Evolutionary conservation across 1,140 invertebrate genomes (phyloP).

Genomic region (Pseudomyrmex sp.): DNA sequence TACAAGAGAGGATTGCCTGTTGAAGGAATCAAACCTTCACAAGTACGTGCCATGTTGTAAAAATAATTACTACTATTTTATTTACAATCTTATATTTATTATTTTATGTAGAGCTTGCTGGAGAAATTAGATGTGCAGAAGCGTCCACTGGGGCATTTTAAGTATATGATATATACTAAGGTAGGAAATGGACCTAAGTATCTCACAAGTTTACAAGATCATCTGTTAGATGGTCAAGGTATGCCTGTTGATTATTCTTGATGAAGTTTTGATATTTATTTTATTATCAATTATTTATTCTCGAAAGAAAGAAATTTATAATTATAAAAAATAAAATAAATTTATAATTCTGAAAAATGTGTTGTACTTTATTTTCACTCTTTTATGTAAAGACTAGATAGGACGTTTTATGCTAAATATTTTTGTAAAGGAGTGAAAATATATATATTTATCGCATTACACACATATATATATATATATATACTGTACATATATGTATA

Average conservation of each 20-base stretch:
- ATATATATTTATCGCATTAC: no score
- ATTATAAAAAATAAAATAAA: not conserved
- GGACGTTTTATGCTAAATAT: no score
- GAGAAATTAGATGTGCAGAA: conserved; percentile 81
- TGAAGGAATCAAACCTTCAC: conserved; percentile 69
- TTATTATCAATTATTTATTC: not conserved
- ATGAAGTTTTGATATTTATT: not conserved
- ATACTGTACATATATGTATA: no score
- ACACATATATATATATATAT: no score
- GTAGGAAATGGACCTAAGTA: conserved; percentile 90
- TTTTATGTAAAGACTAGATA: no score
- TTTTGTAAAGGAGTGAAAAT: no score
- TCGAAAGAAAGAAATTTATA: conserved; percentile 1
- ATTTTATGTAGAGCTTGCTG: conserved; percentile 82
- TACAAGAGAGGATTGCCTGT: conserved; percentile 87
- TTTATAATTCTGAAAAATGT: not conserved
- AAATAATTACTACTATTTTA: not conserved
- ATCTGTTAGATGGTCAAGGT: conserved; percentile 85
- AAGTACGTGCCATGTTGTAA: conserved; percentile 65
- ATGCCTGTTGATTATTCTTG: conserved; percentile 64
- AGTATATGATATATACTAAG: conserved; percentile 94
- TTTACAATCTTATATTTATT: not conserved
- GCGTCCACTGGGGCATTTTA: conserved; percentile 87
- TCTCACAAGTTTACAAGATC: conserved; percentile 83
- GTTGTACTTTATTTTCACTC: no score